phyloP scores from a whole-genome alignment of 92 coral and sea anemone species.

The Epizoanthus rinbou region DNA sequence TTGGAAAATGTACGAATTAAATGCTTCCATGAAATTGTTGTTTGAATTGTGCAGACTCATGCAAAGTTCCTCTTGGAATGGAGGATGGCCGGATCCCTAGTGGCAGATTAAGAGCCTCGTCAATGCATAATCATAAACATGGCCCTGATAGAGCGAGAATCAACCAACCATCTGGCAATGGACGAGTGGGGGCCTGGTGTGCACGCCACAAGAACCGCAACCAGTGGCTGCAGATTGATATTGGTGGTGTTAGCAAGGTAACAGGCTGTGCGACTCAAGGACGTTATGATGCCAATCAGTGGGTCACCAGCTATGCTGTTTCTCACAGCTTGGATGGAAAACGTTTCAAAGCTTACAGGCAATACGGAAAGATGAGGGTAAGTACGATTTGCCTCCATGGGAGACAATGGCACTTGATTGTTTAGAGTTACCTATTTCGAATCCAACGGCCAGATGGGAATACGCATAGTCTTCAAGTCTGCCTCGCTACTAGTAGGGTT shows the following conservation, averaged over 20 bases:
- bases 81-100: conserved; percentile 82
- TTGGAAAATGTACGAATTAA: not conserved
- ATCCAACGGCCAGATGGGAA: too few species aligned
- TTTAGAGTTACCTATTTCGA: too few species aligned
- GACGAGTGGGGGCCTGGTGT: conserved; percentile 90
- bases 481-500: too few species aligned
- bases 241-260: conserved; percentile 64
- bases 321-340: conserved; percentile 69
- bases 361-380: conserved; percentile 84
- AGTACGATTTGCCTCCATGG: not conserved
- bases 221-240: conserved; percentile 88
- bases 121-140: conserved; percentile 65
- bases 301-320: conserved; percentile 74
- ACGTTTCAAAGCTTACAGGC: conserved; percentile 65
- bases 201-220: conserved; percentile 67
- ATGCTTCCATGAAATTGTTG: not conserved
- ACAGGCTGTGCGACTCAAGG: conserved; percentile 93
- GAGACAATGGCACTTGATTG: too few species aligned
- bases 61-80: conserved; percentile 76
- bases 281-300: conserved; percentile 76
- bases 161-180: conserved; percentile 63
- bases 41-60: conserved; percentile 47
- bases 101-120: conserved; percentile 76
- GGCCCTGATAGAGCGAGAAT: conserved; percentile 81
- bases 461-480: too few species aligned